Percentiles rank a stretch among this genome's conserved stretches.
Evolutionary conservation across 37 sponge, comb jelly and placozoan species (phyloP).

Genomic region (Dysidea cf. avara): DNA sequence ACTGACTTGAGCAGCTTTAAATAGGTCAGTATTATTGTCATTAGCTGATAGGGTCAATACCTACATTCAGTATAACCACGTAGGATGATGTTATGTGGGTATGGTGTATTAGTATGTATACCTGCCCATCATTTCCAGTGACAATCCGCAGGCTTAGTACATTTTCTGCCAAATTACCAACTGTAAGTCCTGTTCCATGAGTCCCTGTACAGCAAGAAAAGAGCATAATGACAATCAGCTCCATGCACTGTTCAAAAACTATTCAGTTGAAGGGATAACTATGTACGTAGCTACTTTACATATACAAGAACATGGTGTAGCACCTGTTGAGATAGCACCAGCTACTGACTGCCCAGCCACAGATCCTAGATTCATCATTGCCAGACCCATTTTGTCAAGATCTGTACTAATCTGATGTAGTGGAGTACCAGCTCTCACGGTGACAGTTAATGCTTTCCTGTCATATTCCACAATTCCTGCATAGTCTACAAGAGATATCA

Average conservation of each 20-base stretch:
- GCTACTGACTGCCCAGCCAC: slow-evolving; percentile 55
- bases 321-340: slow-evolving; percentile 62
- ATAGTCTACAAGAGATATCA: slow-evolving; percentile 45
- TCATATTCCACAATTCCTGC: slow-evolving; percentile 33
- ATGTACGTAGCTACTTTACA: no score
- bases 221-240: no score
- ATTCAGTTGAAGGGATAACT: no score
- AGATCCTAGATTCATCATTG: slow-evolving; percentile 51
- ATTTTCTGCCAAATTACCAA: slow-evolving; percentile 43
- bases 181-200: slow-evolving; percentile 43
- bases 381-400: slow-evolving; percentile 37
- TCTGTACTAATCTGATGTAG: slow-evolving; percentile 3
- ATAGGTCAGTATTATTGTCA: background rate
- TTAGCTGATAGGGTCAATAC: slow-evolving; percentile 13
- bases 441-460: background rate
- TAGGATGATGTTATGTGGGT: no score
- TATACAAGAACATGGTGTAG: no score
- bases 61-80: background rate
- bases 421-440: slow-evolving; percentile 50
- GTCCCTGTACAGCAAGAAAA: no score
- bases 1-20: slow-evolving; percentile 57
- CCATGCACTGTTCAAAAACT: no score
- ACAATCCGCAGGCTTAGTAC: slow-evolving; percentile 37
- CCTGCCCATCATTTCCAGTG: slow-evolving; percentile 58
- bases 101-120: slow-evolving; percentile 1